phyloP scores from a whole-genome alignment of 2,888 invertebrate genomes.

The Hemithea aestivaria region DNA sequence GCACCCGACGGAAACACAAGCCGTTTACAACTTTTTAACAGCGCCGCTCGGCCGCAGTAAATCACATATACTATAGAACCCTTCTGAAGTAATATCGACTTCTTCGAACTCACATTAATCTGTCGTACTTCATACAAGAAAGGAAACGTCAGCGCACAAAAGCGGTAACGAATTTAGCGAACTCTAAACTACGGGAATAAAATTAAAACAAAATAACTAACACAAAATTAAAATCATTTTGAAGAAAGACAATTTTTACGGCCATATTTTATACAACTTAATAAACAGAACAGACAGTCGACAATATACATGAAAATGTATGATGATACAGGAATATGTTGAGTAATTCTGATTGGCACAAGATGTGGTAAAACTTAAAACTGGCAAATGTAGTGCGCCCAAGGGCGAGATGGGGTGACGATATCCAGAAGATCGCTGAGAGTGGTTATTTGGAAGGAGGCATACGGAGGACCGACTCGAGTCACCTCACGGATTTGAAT shows the following conservation, averaged over 20 bases:
- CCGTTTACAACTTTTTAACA: conserved; percentile 78
- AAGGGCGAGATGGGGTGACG: no score
- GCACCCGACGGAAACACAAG: conserved; percentile 71
- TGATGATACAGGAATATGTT: conserved; percentile 6
- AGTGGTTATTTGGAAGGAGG: no score
- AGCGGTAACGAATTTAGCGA: conserved; percentile 52
- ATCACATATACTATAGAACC: conserved; percentile 68
- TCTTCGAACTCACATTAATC: conserved; percentile 77
- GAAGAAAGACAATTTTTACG: no score
- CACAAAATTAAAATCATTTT: no score
- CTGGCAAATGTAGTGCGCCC: no score
- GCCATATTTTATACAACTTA: no score
- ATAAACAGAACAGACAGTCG: conserved; percentile 13
- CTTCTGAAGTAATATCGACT: conserved; percentile 75
- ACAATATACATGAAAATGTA: conserved; percentile 11
- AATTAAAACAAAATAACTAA: conserved; percentile 4
- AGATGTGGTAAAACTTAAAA: conserved; percentile 3
- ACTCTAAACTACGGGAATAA: conserved; percentile 41
- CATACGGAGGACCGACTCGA: no score
- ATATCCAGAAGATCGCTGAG: no score
- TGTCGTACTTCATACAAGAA: conserved; percentile 70
- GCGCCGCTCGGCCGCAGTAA: conserved; percentile 65
- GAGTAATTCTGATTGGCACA: neutral
- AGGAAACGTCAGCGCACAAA: conserved; percentile 63
- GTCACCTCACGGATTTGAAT: no score